Evolutionary conservation across 2,797 vertebrate species (phyloP), one percentile per base, ranked within the genome.

Genomic region (Pelodytes ibericus): DNA sequence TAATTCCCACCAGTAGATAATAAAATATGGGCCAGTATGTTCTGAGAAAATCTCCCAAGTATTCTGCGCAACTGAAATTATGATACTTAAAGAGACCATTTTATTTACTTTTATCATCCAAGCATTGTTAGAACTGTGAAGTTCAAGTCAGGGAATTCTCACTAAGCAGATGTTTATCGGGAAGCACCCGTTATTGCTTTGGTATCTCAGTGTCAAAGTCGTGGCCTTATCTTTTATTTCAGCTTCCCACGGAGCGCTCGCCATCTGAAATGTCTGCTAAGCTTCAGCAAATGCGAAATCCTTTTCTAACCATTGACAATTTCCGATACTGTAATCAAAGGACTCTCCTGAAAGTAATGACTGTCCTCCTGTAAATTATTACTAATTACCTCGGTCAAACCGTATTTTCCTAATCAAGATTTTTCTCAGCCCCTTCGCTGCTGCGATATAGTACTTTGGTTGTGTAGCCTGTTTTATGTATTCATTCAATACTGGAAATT

Each of bases 151-250:
- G 3, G 30, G 18, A 31, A 60, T 60, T 60, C 29, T 13, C 27
- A 7, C 51, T 56, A 22, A 56, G 27, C 58, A 60, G 58, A 60
- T 60, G 58, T 8, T 60, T 60, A 60, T 60, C 58, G 29, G 30
- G 56, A 69, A 36, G n/a, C 24, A 59, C n/a, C 69, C 29, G 24
- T 47, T 58, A 60, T 59, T 29, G 25, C 68, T 71, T 59, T 59
- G 31, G 53, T 53, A 53, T 53, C 49, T 53, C 11, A 13, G 49
- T 44, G 31, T 41, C 24, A 57, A 41, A n/a, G 24, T 59, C 39
- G 22, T 26, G 58, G 8, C 30, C 33, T 47, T 71, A 60, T 71
- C 36, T 47, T n/a, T 44, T 53, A 3, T 25, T 36, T 11, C 56
- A 70, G 31, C 56, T 41, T 71, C 33, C 36, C 47, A 27, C 39